These are phyloP conservation scores for Ligdia adustata DNA, from an alignment of 2,888 invertebrate genomes.

Conservation along the genomic window DNA sequence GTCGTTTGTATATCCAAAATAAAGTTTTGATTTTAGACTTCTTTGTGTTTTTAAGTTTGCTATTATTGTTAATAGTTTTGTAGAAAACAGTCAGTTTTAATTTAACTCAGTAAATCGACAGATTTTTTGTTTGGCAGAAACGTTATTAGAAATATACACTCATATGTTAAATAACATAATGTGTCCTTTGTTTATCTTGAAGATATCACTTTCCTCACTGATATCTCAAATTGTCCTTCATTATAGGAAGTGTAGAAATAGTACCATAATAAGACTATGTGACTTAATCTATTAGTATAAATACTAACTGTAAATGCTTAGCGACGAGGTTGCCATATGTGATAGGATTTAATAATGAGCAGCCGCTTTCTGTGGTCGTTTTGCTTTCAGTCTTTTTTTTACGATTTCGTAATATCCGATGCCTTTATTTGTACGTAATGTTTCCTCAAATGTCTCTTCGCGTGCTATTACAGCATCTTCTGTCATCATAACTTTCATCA, in stretches of 20 bases:
- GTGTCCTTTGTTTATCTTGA: too few relatives aligned
- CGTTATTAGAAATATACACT: too few relatives aligned
- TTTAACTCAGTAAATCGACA: too few relatives aligned
- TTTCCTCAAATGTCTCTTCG: constrained; percentile 59
- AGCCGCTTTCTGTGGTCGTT: constrained; percentile 59
- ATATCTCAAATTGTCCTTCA: constrained; percentile 32
- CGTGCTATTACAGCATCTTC: constrained; percentile 60
- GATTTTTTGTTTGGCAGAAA: too few relatives aligned
- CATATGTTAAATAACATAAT: too few relatives aligned
- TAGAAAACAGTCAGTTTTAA: too few relatives aligned
- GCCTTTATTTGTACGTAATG: constrained; percentile 64
- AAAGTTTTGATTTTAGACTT: too few relatives aligned
- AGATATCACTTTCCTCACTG: constrained; percentile 19
- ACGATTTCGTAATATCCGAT: constrained; percentile 68
- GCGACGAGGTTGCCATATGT: constrained; percentile 43
- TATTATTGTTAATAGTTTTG: too few relatives aligned
- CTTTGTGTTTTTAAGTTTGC: too few relatives aligned
- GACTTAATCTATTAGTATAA: constrained; percentile 26
- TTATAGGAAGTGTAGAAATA: constrained; percentile 46
- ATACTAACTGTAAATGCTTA: constrained; percentile 24
- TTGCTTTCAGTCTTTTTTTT: constrained; percentile 63
- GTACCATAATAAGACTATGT: constrained; percentile 38
- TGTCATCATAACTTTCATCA: constrained; percentile 53
- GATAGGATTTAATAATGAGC: constrained; percentile 56
- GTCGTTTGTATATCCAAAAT: too few relatives aligned